Conservation (phyloP, 2,113 vertebrate species). For the Gallinago jamesoni region DNA sequence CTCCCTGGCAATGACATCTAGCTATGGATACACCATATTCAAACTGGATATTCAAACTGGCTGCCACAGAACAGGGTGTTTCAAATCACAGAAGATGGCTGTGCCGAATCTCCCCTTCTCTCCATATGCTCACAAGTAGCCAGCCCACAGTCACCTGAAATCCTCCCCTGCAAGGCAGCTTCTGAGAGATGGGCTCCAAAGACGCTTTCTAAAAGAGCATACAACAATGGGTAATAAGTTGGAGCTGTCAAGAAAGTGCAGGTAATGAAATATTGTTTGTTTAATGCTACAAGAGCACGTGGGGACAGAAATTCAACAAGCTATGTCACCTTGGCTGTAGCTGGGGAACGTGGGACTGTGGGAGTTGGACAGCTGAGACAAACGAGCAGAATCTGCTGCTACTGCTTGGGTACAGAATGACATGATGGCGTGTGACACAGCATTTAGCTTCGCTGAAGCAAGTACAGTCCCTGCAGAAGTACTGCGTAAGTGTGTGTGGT, state of each 20-base stretch:
- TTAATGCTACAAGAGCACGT: background rate
- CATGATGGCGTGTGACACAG: background rate
- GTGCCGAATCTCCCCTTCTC: background rate
- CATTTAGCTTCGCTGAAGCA: background rate
- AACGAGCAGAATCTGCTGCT: background rate
- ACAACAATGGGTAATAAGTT: background rate
- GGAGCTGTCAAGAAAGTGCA: background rate
- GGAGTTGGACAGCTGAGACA: background rate
- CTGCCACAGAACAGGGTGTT: background rate
- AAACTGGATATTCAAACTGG: accelerated
- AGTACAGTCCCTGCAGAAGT: background rate
- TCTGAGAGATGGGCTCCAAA: background rate
- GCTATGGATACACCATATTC: background rate
- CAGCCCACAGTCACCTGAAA: background rate
- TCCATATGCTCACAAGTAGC: background rate
- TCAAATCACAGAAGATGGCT: background rate
- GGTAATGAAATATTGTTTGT: background rate
- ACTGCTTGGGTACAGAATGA: background rate
- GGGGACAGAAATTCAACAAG: background rate
- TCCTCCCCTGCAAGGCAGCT: background rate
- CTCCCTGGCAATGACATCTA: background rate
- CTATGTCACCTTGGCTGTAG: background rate
- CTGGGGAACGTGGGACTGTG: background rate
- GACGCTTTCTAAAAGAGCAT: background rate
- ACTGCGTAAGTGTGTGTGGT: accelerated